Evolutionary conservation across 2,888 invertebrate species (phyloP), one percentile per base, ranked within the genome.

Genomic region (Subacronicta megacephala): DNA sequence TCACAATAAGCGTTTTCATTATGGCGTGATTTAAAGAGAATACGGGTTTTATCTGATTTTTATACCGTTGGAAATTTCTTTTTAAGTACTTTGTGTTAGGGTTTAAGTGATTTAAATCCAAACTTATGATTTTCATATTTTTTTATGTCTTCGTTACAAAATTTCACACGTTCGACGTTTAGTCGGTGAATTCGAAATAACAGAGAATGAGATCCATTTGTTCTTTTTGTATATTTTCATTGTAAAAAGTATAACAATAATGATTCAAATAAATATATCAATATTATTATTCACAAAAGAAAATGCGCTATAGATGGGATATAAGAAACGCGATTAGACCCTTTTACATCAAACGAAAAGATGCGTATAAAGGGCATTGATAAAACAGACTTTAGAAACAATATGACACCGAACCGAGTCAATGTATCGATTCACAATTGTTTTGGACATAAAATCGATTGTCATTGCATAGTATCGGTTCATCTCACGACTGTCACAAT

Each of bases 381-480:
- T 65, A 72, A 70, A 75, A 67, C 49, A 53, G 47, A 60, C 65
- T 72, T 70, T 61, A 66, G 64, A 73, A 73, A 74, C 68, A 77
- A 73, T 72, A 59, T 72, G 72, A 70, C 75, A 76, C 72, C 71
- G 73, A 73, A 76, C 67, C 72, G 70, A 73, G 75, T 74, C 79
- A 77, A 73, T 68, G 72, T 64, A 71, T 68, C 71, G 70, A 74
- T 75, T 55, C 67, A 58, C 74, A 76, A 83, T 88, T 89, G 86
- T 87, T 85, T 75, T 76, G 75, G 72, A 74, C 77, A 81, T 81
- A 82, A 82, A 78, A 77, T 72, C 80, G 84, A 81, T 85, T 83
- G 87, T 87, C 81, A 81, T 80, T 75, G 75, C 78, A 78, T 80
- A 44, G 73, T 82, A 87, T 88, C 88, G 78, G 58, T 81, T 81